Evolutionary conservation across 2,113 vertebrate genomes (phyloP).

Genomic region (Grammomys surdaster): DNA sequence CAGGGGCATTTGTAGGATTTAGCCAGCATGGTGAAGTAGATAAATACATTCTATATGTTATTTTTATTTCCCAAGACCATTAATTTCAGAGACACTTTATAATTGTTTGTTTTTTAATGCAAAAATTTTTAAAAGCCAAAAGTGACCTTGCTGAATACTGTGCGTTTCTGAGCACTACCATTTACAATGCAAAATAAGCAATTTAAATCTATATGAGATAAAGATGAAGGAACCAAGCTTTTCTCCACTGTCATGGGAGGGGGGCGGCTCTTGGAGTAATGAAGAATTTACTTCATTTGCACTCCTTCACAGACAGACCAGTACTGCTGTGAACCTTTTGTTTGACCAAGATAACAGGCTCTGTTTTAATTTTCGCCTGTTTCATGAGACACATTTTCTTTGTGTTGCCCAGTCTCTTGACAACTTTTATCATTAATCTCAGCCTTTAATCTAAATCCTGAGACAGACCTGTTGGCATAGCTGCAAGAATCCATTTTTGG

Average conservation of each 20-base stretch:
- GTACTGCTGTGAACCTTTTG: neutral
- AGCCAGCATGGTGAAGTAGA: neutral
- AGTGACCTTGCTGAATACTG: slow-evolving; percentile 48
- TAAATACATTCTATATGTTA: neutral
- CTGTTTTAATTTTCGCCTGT: slow-evolving; percentile 31
- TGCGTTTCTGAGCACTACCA: neutral
- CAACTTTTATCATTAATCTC: slow-evolving; percentile 46
- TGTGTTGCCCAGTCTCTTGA: slow-evolving; percentile 7
- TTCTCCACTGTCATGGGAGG: neutral
- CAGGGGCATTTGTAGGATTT: neutral
- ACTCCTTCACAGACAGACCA: neutral
- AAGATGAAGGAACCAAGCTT: neutral
- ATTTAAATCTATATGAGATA: slow-evolving; percentile 9
- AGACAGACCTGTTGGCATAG: neutral
- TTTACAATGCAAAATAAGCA: slow-evolving; percentile 62
- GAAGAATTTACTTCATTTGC: slow-evolving; percentile 54
- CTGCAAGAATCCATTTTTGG: slow-evolving; percentile 6
- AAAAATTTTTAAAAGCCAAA: neutral
- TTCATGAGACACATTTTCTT: slow-evolving; percentile 41
- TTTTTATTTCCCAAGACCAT: slow-evolving; percentile 50
- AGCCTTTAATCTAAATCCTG: slow-evolving; percentile 34
- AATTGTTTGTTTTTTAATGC: slow-evolving; percentile 27
- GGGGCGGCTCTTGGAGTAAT: neutral
- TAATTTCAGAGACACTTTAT: slow-evolving; percentile 34
- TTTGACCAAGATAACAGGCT: slow-evolving; percentile 28